Percentiles rank a stretch among this genome's conserved stretches.
Conservation (phyloP, 2,888 invertebrate genomes). For the Drosophila ezoana region DNA sequence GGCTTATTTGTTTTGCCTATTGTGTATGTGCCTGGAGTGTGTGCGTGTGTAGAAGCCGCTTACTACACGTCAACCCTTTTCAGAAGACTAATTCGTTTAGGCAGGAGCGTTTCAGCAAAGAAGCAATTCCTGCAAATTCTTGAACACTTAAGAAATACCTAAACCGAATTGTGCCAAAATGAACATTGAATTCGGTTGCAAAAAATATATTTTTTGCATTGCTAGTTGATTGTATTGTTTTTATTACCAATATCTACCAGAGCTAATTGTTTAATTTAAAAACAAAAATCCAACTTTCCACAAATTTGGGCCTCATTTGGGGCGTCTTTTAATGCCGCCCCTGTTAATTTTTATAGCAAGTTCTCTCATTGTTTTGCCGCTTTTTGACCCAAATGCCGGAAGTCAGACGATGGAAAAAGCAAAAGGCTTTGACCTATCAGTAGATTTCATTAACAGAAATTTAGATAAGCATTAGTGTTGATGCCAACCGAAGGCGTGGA, state of each 20-base stretch:
- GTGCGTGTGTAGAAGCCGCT: conserved; percentile 39
- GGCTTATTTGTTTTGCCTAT: conserved; percentile 69
- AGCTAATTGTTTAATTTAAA: too few species aligned
- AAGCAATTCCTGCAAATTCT: not conserved
- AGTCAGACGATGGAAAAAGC: conserved; percentile 39
- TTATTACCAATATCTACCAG: not conserved
- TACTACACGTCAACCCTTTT: conserved; percentile 71
- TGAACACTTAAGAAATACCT: not conserved
- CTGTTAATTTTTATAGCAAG: conserved; percentile 30
- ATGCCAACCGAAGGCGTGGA: conserved; percentile 62
- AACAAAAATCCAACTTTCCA: too few species aligned
- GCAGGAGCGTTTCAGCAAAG: conserved; percentile 40
- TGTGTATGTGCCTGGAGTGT: conserved; percentile 24
- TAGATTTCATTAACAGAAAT: conserved; percentile 72
- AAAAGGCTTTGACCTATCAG: conserved; percentile 60
- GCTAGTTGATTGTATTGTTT: not conserved
- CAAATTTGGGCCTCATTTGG: not conserved
- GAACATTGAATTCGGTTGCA: not conserved
- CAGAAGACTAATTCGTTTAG: conserved; percentile 52
- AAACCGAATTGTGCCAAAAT: not conserved
- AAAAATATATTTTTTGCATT: not conserved
- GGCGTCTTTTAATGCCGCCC: conserved; percentile 1
- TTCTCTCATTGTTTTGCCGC: conserved; percentile 35
- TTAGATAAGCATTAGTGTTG: conserved; percentile 77
- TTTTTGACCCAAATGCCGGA: conserved; percentile 50